Evolutionary conservation across 2,888 invertebrate genomes (phyloP).

Genomic region (Congeria kusceri): DNA sequence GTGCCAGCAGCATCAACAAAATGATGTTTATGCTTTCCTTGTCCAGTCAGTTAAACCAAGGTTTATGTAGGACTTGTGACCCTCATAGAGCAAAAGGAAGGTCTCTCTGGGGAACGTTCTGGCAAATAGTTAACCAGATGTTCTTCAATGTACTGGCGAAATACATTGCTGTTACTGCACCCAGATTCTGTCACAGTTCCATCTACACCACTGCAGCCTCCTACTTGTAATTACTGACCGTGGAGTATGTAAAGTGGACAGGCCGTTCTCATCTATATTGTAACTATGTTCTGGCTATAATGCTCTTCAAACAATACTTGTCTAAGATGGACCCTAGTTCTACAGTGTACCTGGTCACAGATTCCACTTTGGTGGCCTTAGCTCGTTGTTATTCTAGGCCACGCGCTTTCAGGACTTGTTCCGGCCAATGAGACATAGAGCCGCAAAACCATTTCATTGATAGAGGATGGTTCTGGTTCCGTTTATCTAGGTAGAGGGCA

Average conservation of each 20-base stretch:
- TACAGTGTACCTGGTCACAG: not conserved
- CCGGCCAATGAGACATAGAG: slow-evolving; percentile 13
- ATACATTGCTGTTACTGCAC: slow-evolving; percentile 35
- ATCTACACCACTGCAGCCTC: slow-evolving; percentile 20
- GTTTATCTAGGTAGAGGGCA: slow-evolving; percentile 6
- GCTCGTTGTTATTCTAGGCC: slow-evolving; percentile 10
- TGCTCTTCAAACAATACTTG: not conserved
- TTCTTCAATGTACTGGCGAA: slow-evolving; percentile 40
- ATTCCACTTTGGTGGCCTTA: not conserved
- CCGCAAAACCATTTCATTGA: slow-evolving; percentile 6
- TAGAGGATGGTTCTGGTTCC: slow-evolving; percentile 9
- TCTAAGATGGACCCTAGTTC: slow-evolving; percentile 4
- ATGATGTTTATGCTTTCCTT: slow-evolving; percentile 38
- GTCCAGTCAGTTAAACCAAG: slow-evolving; percentile 54
- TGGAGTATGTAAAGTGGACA: slow-evolving; percentile 8
- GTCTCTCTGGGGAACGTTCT: slow-evolving; percentile 10
- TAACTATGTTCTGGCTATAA: slow-evolving; percentile 6
- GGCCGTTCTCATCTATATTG: slow-evolving; percentile 29
- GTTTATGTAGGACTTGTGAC: slow-evolving; percentile 41
- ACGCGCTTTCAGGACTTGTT: slow-evolving; percentile 7
- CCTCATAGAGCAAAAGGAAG: slow-evolving; percentile 51
- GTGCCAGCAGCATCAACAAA: slow-evolving; percentile 52
- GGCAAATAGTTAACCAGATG: slow-evolving; percentile 46
- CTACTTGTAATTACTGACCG: slow-evolving; percentile 12
- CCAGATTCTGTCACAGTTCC: slow-evolving; percentile 37